Evolutionary conservation across 1,140 invertebrate species (phyloP).

Genomic region (Calephelis nemesis): DNA sequence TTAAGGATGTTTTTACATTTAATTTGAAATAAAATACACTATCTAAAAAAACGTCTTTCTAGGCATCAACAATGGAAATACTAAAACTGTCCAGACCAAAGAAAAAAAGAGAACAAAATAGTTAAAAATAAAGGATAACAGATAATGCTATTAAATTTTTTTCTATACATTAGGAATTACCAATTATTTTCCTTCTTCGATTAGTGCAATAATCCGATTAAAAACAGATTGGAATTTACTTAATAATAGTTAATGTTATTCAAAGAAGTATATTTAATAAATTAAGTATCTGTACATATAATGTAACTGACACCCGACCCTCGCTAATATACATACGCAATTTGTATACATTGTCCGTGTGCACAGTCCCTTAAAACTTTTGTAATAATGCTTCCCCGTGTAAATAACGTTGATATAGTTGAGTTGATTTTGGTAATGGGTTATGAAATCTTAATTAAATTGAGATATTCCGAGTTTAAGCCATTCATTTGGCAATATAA

Average conservation of each 20-base stretch:
- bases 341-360: constrained; percentile 23
- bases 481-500: constrained; percentile 70
- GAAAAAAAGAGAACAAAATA: no score
- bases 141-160: no score
- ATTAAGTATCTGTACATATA: constrained; percentile 2
- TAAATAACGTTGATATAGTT: constrained; percentile 64
- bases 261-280: neutral
- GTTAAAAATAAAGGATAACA: no score
- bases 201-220: neutral
- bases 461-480: constrained; percentile 77
- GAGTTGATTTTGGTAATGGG: constrained; percentile 57
- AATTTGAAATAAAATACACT: no score
- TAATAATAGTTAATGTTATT: constrained; percentile 1
- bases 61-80: no score
- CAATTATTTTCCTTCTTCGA: no score
- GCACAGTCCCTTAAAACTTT: constrained; percentile 44
- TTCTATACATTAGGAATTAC: no score
- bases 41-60: no score
- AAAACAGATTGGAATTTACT: neutral
- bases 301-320: neutral
- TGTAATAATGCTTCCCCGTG: constrained; percentile 63
- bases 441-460: constrained; percentile 76
- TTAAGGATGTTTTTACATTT: no score
- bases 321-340: neutral
- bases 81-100: no score